A percentile compares a stretch with the other conserved stretches of the same genome.
phyloP scores from a whole-genome alignment of 2,888 invertebrate genomes.

The Saturnia pavonia region DNA sequence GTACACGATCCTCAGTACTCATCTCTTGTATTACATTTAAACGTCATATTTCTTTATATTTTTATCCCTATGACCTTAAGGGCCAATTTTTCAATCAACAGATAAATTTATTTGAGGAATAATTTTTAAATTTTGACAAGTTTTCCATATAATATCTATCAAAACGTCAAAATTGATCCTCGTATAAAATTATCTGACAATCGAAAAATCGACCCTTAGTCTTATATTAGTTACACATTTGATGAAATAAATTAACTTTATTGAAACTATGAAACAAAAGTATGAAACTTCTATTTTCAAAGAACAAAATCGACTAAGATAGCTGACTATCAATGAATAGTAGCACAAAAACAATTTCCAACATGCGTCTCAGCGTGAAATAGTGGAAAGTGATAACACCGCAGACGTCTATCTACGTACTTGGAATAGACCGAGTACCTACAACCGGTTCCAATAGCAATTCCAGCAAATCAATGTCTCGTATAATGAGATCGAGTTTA shows the following conservation, averaged over 20 bases:
- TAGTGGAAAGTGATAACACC: conserved; percentile 55
- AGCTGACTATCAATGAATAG: not conserved
- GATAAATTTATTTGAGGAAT: no score
- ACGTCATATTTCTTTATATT: no score
- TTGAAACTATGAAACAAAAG: not conserved
- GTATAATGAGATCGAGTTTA: conserved; percentile 60
- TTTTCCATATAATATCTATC: no score
- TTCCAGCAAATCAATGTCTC: conserved; percentile 61
- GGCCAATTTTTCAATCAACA: no score
- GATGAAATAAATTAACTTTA: not conserved
- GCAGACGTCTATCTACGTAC: conserved; percentile 53
- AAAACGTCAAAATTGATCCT: no score
- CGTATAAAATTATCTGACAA: no score
- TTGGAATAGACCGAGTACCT: conserved; percentile 49
- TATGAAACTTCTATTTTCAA: not conserved
- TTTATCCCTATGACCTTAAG: no score
- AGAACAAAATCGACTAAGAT: not conserved
- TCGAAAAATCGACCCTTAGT: no score
- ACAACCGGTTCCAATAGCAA: conserved; percentile 66
- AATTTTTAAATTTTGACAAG: no score
- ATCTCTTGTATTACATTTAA: no score
- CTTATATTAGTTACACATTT: not conserved
- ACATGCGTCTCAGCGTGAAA: conserved; percentile 31
- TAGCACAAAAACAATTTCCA: conserved; percentile 27
- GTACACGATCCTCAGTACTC: not conserved